Base-by-base conservation (phyloP, 2,113 vertebrate genomes). In the Hucho hucho region DNA sequence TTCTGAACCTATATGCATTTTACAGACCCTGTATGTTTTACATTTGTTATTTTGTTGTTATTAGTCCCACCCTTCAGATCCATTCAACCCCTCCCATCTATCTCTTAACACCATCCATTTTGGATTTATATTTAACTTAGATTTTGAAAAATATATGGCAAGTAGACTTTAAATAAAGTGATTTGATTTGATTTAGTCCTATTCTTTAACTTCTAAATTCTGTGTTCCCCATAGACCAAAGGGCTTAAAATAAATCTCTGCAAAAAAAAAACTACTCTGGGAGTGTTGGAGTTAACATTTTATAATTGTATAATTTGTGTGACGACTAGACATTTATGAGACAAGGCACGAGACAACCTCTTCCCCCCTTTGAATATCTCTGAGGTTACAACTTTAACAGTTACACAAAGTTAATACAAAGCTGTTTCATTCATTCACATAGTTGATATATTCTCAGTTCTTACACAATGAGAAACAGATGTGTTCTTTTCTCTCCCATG, bases 391-490 rank as follows among this genome's bases (percentile, higher is more conserved):
- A 43, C 67, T 14, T 18, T 53, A 76, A 72, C 77, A 70, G 73
- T 73, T 67, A 28, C 75, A 74, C 28, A 16, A 18, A 53, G 49
- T 12, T 72, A 53, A 69, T 61, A 25, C 75, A 74, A 72, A 14
- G 43, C 73, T 69, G 75, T 56, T 75, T 67, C 37, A 69, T 78
- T 66, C 75, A 64, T 84, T 82, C 78, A 56, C 68, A 29, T 64
- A 69, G 69, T 80, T 37, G 64, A 81, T 43, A 53, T 18, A 53
- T 18, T 16, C 49, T 77, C 61, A 24, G 67, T 63, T 66, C 59
- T 76, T 14, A 25, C 29, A 84, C 79, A 58, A 83, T 64, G 74
- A 74, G 74, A 85, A 76, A 74, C 88, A 89, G 86, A 89, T 88
- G 81, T 78, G 70, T 78, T 58, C 68, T 65, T 25, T 28, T 63